Evolutionary conservation across 2,113 vertebrate species (phyloP), one percentile per base, ranked within the genome.

Genomic region (Rostratula benghalensis): DNA sequence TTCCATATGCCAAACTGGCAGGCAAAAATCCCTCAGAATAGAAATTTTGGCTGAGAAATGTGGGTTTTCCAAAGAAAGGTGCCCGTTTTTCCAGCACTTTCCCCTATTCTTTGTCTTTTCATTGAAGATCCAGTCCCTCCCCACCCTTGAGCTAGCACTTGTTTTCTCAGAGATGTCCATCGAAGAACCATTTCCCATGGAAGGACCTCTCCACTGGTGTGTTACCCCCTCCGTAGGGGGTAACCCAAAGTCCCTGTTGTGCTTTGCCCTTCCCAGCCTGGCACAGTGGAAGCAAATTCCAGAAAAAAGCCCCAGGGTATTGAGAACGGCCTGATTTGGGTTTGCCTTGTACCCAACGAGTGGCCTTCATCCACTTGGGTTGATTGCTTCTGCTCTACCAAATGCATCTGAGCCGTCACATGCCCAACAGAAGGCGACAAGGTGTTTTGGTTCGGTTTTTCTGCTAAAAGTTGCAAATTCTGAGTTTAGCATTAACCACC

Each of bases 351-450:
- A 68, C 10, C 23, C 54, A 37, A 19, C 5, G 51, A 20, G 23
- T 39, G 20, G 19, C 39, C 39, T 64, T 22, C 35, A 46, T 39
- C 46, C 43, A 57, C 12, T 7, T 0, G 0, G 12, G 11, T 2
- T 79, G 35, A 28, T 39, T 61, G 25, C 17, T 85, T 71, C 71
- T 60, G 28, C 73, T 45, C 22, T 65, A 53, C 54, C 48, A 74
- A 56, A 59, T 35, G 54, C 46, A 45, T 13, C 21, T 64, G 45
- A 67, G 45, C 23, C 61, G 18, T 31, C 82, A 68, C 63, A 37
- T 21, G 27, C 12, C 46, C 59, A 92, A 78, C 35, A 48, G 35
- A 21, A 94, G 27, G 37, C 18, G 78, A 78, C 7, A 56, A 63
- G 13, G 31, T 21, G 24, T 24, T 45, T 25, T 31, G 31, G 54